Conservation (phyloP, 2,113 vertebrate species). For the Litocranius walleri region DNA sequence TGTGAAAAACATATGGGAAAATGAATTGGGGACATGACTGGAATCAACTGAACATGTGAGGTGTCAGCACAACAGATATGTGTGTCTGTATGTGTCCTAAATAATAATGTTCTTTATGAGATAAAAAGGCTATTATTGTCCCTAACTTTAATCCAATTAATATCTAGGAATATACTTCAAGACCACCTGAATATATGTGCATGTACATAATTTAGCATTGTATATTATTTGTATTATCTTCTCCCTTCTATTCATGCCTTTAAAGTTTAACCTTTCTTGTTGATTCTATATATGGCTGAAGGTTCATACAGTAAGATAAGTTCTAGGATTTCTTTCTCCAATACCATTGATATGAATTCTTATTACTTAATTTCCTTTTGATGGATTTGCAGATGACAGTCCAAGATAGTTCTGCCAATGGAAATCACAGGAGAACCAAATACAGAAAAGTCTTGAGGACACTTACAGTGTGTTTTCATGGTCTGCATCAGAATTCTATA, state of each 20-base stretch:
- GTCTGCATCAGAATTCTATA: neutral
- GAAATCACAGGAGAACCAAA: neutral
- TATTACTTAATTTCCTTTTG: neutral
- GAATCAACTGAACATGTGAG: neutral
- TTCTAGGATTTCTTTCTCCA: neutral
- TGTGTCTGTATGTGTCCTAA: neutral
- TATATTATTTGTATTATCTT: neutral
- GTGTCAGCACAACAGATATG: neutral
- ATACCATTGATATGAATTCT: neutral
- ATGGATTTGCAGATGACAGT: neutral
- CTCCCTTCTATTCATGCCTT: neutral
- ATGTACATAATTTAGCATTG: neutral
- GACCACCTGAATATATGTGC: neutral
- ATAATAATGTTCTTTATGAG: neutral
- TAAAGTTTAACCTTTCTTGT: neutral
- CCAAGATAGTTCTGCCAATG: neutral
- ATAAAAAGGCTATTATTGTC: neutral
- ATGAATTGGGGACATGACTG: neutral
- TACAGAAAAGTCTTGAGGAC: neutral
- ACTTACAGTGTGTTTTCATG: neutral
- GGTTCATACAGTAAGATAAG: neutral
- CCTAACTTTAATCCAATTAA: neutral
- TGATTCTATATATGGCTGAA: neutral
- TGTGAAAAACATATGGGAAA: neutral
- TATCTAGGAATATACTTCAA: neutral